Base-by-base conservation (phyloP, 1,140 invertebrate species). In the Limonius californicus region DNA sequence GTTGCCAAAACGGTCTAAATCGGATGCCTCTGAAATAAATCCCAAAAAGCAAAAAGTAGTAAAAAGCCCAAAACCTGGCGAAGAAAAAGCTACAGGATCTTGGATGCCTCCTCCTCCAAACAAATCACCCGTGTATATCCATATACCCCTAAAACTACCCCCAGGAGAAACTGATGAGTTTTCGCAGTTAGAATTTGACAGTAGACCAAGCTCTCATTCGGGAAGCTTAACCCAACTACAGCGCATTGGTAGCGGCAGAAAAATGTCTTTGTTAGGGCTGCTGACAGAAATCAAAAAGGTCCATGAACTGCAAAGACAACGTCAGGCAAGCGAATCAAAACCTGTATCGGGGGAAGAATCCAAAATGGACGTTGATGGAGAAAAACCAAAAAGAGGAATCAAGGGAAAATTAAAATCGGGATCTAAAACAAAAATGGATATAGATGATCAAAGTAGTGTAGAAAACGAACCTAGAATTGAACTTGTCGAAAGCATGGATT, bases 61-160 rank as follows among this genome's bases (percentile, higher is more conserved):
- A n/a, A 8, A 30, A 1, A 12, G 55, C 59, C 12, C 15, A 27
- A 45, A n/a, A 60, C 8, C n/a, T 55, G 57, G 32, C 59, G 55
- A 62, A n/a, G 61, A 59, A 54, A 15, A 2, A 27, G 14, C 39
- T 9, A 62, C 57, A 20, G 8, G 8, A 11, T 39, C 35, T 39
- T 14, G 35, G 35, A 7, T 12, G 4, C 55, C 16, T 19, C 60
- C 45, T 53, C 54, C 16, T 45, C 47, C 67, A 21, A 14, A 18
- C 30, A 57, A 64, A 57, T 66, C 67, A 45, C 72, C 72, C n/a
- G 64, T 73, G 19, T 75, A 75, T 61, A 77, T 77, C 45, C 72
- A 74, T 32, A 77, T 77, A 60, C 75, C 75, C 2, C 50, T 77
- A 42, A 76, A 74, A 67, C 71, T 72, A 39, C 70, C 73, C 8